These are phyloP conservation scores for Mycetomoellerius zeteki DNA, from an alignment of 1,140 invertebrate genomes.

Conservation along the genomic window DNA sequence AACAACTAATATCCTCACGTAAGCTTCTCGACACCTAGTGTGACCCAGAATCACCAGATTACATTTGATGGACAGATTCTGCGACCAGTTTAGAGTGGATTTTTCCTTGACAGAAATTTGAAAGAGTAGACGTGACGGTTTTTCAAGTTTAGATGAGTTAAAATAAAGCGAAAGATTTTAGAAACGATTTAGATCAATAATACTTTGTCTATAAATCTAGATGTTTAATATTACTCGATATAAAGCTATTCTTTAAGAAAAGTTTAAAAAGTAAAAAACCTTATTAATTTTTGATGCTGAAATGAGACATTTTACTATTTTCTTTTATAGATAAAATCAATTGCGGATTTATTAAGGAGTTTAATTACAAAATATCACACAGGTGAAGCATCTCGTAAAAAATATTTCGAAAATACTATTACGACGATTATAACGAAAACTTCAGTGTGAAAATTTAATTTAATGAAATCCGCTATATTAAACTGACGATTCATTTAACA, in stretches of 20 bases:
- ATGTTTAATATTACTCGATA: not conserved
- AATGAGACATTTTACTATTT: not conserved
- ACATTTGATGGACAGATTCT: slow-evolving; percentile 4
- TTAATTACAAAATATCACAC: not conserved
- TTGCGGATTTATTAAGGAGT: not conserved
- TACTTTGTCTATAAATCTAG: not conserved
- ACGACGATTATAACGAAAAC: slow-evolving; percentile 1
- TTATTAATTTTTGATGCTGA: not conserved
- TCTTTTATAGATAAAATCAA: not conserved
- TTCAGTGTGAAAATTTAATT: slow-evolving; percentile 22
- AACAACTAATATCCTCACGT: slow-evolving; percentile 28
- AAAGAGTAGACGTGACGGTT: not conserved
- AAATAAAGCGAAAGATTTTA: not conserved
- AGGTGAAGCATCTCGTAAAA: not conserved
- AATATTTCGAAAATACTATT: not conserved
- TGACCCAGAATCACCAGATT: slow-evolving; percentile 24
- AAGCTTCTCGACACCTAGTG: not conserved
- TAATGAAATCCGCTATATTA: not conserved
- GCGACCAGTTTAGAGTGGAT: not conserved
- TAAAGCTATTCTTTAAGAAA: not conserved
- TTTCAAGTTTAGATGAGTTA: not conserved
- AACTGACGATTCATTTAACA: slow-evolving; percentile 31
- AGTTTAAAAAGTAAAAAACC: not conserved
- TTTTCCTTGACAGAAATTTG: not conserved
- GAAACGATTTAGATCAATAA: not conserved